These are phyloP conservation scores for Aphelenchoides besseyi DNA, from an alignment of 1,140 invertebrate species.

Conservation along the genomic window DNA sequence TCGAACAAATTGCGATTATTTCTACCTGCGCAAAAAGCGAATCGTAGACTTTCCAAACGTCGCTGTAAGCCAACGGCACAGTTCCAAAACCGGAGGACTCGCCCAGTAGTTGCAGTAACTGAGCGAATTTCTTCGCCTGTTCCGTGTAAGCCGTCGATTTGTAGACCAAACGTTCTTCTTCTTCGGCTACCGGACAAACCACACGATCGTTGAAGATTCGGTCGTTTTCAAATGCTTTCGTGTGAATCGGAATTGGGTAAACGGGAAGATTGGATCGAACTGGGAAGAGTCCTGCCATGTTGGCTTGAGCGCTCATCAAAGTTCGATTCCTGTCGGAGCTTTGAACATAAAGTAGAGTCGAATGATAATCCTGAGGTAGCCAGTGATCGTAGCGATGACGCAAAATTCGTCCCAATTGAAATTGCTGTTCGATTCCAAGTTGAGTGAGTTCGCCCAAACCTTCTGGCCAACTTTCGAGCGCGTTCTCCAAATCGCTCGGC, in stretches of 20 bases:
- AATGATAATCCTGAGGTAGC: slow-evolving; percentile 42
- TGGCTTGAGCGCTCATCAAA: slow-evolving; percentile 60
- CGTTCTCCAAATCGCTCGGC: slow-evolving; percentile 43
- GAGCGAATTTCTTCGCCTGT: slow-evolving; percentile 35
- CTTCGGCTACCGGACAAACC: slow-evolving; percentile 28
- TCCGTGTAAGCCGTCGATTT: slow-evolving; percentile 15
- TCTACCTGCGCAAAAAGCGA: slow-evolving; percentile 23
- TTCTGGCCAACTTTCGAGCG: slow-evolving; percentile 41
- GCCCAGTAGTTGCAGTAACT: slow-evolving; percentile 31
- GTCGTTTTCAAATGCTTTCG: slow-evolving; percentile 6
- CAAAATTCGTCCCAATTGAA: slow-evolving; percentile 52
- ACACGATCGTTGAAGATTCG: slow-evolving; percentile 7
- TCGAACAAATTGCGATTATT: not conserved
- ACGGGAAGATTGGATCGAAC: slow-evolving; percentile 53
- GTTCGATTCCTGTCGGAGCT: slow-evolving; percentile 62
- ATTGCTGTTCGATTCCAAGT: slow-evolving; percentile 48
- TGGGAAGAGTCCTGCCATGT: slow-evolving; percentile 63
- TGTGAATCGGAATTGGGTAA: slow-evolving; percentile 41
- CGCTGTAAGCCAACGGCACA: slow-evolving; percentile 26
- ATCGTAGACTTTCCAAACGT: slow-evolving; percentile 44
- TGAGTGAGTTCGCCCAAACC: slow-evolving; percentile 57
- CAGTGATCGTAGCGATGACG: slow-evolving; percentile 51
- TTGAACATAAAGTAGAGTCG: slow-evolving; percentile 51
- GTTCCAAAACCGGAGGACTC: slow-evolving; percentile 37
- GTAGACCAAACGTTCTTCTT: slow-evolving; percentile 36